These are phyloP conservation scores for Phorcus lineatus DNA, from an alignment of 2,888 invertebrate genomes.

Conservation along the genomic window DNA sequence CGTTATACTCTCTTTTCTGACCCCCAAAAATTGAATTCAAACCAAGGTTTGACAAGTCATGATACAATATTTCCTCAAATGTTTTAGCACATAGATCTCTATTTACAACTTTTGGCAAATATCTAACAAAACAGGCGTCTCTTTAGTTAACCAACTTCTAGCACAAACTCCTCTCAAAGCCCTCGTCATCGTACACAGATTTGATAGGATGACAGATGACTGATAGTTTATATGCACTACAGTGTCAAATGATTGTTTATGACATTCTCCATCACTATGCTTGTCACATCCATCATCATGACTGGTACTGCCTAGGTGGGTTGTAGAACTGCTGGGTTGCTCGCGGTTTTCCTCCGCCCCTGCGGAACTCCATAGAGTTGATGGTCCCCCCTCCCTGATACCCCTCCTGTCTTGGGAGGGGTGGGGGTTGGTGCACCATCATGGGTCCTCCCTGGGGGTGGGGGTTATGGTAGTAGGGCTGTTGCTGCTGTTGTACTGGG, in stretches of 20 bases:
- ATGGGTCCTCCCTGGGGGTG: slow-evolving; percentile 22
- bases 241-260: background rate
- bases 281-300: slow-evolving; percentile 10
- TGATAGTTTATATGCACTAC: too few relatives aligned
- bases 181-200: too few relatives aligned
- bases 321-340: slow-evolving; percentile 56
- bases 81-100: too few relatives aligned
- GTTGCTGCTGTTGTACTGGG: slow-evolving; percentile 29
- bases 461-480: slow-evolving; percentile 42
- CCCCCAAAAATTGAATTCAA: too few relatives aligned
- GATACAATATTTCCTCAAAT: too few relatives aligned
- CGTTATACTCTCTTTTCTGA: too few relatives aligned
- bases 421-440: slow-evolving; percentile 34
- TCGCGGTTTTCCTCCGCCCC: slow-evolving; percentile 51
- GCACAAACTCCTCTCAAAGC: too few relatives aligned
- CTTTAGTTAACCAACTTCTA: too few relatives aligned
- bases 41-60: too few relatives aligned
- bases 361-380: slow-evolving; percentile 61
- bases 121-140: too few relatives aligned
- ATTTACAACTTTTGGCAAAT: too few relatives aligned
- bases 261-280: background rate
- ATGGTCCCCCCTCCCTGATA: slow-evolving; percentile 30
- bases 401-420: slow-evolving; percentile 29
- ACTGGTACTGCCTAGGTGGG: slow-evolving; percentile 45
- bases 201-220: too few relatives aligned